phyloP scores from a whole-genome alignment of 92 coral and sea anemone species.

The Blastomussa wellsi region DNA sequence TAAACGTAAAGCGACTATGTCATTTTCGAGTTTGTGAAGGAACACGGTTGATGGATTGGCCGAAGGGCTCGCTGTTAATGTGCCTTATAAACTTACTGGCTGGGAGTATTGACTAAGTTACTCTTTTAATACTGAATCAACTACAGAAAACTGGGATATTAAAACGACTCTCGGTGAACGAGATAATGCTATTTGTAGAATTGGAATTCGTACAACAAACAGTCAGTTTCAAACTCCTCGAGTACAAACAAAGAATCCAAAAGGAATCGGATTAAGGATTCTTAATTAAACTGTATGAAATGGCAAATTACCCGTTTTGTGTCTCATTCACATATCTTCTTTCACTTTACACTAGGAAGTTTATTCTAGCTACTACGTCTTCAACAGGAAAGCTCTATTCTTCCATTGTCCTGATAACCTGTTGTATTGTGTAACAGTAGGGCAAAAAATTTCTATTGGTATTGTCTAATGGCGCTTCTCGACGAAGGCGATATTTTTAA shows the following conservation, averaged over 20 bases:
- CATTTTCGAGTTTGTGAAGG: not conserved
- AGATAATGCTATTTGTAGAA: not conserved
- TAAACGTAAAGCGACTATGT: not conserved
- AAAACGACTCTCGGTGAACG: not conserved
- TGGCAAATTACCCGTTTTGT: constrained; percentile 7
- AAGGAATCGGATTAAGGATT: not conserved
- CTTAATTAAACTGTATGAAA: constrained; percentile 7
- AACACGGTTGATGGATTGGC: not conserved
- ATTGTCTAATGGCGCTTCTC: not conserved
- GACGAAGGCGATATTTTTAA: not conserved
- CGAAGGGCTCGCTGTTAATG: not conserved
- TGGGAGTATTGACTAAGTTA: not conserved
- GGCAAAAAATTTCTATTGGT: constrained; percentile 3
- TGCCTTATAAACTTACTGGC: not conserved
- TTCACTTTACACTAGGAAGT: not conserved
- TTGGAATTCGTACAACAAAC: not conserved
- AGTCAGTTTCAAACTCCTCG: not conserved
- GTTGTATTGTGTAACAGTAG: constrained; percentile 24
- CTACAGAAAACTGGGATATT: not conserved
- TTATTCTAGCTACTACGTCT: not conserved
- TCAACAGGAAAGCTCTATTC: not conserved
- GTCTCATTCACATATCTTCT: constrained; percentile 7
- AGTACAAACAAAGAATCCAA: not conserved
- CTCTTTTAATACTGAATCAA: not conserved
- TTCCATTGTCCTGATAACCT: constrained; percentile 16